These are phyloP conservation scores for Drosophila affinis DNA, from an alignment of 2,888 invertebrate species.

Conservation along the genomic window DNA sequence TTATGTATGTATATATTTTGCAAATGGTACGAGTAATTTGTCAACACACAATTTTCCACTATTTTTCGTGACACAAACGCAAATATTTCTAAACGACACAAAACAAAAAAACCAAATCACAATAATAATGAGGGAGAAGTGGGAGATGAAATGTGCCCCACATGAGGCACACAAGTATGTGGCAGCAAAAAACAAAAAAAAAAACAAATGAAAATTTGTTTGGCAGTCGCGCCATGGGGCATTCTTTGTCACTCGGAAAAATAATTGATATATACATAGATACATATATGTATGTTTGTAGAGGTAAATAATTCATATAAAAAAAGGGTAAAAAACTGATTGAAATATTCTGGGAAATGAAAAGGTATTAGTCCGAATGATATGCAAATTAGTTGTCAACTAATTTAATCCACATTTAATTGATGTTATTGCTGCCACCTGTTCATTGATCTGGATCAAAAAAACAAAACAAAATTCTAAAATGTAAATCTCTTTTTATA, in stretches of 20 bases:
- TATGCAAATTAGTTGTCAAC: not conserved
- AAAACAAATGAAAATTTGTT: slow-evolving; percentile 11
- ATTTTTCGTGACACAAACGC: slow-evolving; percentile 14
- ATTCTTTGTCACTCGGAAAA: slow-evolving; percentile 23
- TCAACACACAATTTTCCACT: slow-evolving; percentile 23
- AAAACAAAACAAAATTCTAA: not conserved
- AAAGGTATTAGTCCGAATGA: not conserved
- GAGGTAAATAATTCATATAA: no score
- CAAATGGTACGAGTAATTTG: slow-evolving; percentile 2
- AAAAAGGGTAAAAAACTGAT: not conserved
- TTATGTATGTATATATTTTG: not conserved
- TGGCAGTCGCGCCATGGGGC: slow-evolving; percentile 29
- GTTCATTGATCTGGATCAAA: not conserved
- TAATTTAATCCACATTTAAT: not conserved
- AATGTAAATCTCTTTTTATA: not conserved
- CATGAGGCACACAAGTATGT: slow-evolving; percentile 38
- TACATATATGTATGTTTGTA: no score
- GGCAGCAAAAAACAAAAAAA: slow-evolving; percentile 8
- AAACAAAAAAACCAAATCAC: not conserved
- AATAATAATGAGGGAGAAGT: not conserved
- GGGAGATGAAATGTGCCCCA: slow-evolving; percentile 39
- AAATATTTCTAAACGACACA: slow-evolving; percentile 4
- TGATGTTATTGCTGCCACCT: not conserved
- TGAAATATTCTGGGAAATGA: not conserved
- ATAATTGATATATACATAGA: no score